Conservation (phyloP, 2,888 invertebrate species). For the Zhuqinia jingwanae region DNA sequence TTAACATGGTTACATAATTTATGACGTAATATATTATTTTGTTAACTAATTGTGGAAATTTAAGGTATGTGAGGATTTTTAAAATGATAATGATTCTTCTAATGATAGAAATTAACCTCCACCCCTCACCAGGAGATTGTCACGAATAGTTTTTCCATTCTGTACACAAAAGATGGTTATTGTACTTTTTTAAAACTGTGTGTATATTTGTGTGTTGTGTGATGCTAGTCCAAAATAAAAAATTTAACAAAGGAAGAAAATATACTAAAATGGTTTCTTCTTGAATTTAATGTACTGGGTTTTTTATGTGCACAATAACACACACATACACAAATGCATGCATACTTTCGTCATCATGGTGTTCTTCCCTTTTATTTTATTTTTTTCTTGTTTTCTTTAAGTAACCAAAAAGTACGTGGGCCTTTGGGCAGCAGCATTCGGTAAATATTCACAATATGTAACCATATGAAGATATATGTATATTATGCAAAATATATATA, state of each 20-base stretch:
- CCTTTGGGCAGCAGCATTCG: conserved; percentile 6
- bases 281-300: conserved; percentile 19
- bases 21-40: too few relatives aligned
- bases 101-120: too few relatives aligned
- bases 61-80: too few relatives aligned
- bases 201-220: conserved; percentile 1
- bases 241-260: conserved; percentile 15
- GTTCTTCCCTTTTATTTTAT: background rate
- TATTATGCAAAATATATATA: too few relatives aligned
- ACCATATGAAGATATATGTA: background rate
- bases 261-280: conserved; percentile 47
- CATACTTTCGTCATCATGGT: conserved; percentile 16
- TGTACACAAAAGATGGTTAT: too few relatives aligned
- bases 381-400: background rate
- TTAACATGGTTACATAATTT: too few relatives aligned
- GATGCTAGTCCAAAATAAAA: background rate
- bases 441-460: background rate
- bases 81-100: too few relatives aligned
- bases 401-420: background rate
- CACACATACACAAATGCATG: conserved; percentile 19
- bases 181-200: background rate
- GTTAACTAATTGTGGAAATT: too few relatives aligned
- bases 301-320: background rate
- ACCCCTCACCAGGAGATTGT: too few relatives aligned
- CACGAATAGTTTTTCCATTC: too few relatives aligned